A percentile compares a stretch with the other conserved stretches of the same genome.
phyloP scores from a whole-genome alignment of 2,797 vertebrate species.

The Lateolabrax maculatus region DNA sequence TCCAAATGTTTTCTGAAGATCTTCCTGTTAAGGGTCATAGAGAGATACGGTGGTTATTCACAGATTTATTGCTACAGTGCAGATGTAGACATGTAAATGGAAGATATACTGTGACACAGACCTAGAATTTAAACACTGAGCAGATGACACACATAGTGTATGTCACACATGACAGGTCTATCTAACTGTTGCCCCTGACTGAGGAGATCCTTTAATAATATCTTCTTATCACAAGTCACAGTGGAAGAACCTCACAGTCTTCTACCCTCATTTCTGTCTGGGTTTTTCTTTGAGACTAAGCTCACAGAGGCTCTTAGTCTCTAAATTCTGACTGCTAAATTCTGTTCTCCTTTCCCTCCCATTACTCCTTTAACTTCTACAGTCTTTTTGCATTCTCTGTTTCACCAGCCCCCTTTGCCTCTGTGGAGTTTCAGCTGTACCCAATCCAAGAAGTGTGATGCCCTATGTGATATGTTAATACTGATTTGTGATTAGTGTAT shows the following conservation, averaged over 20 bases:
- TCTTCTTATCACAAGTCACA: conserved; percentile 41
- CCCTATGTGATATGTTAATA: conserved; percentile 11
- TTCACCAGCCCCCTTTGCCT: neutral
- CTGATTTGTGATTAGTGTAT: conserved; percentile 10
- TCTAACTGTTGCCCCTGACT: conserved; percentile 40
- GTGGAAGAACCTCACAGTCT: conserved; percentile 11
- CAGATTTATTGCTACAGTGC: neutral
- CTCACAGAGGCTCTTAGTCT: neutral
- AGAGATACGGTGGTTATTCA: neutral
- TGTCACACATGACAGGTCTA: conserved; percentile 39
- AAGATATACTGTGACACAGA: neutral
- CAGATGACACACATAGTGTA: conserved; percentile 3
- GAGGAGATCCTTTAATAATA: conserved; percentile 48
- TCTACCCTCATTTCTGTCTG: conserved; percentile 24
- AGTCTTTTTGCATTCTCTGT: neutral
- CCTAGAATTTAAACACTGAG: conserved; percentile 6
- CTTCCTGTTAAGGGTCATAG: neutral
- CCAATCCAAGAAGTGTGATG: neutral
- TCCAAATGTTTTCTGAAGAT: neutral
- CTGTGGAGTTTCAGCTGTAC: neutral
- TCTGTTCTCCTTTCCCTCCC: neutral
- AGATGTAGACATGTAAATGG: conserved; percentile 12
- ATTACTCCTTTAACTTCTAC: conserved; percentile 14
- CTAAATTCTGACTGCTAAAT: neutral
- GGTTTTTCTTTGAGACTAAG: conserved; percentile 9